phyloP scores from a whole-genome alignment of 2,113 vertebrate genomes.

The Myanophis thanlyinensis region DNA sequence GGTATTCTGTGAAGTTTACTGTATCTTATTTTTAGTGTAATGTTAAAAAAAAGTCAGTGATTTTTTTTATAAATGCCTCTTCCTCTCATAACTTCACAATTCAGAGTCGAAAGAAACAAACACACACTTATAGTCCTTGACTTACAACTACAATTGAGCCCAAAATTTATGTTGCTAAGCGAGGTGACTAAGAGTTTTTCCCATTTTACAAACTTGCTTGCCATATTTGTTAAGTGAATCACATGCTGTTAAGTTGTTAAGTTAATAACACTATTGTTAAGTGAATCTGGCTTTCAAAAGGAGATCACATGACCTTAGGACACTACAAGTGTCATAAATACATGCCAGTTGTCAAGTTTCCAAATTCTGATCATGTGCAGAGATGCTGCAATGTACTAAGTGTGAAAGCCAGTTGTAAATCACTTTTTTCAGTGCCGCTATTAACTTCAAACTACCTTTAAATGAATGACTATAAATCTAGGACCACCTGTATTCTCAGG shows the following conservation, averaged over 20 bases:
- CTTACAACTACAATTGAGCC: not conserved
- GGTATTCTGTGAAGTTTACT: slow-evolving; percentile 25
- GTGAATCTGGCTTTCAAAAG: not conserved
- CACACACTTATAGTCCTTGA: not conserved
- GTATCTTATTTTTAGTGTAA: not conserved
- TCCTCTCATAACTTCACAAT: not conserved
- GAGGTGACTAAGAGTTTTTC: not conserved
- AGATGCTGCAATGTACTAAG: not conserved
- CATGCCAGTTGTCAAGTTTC: not conserved
- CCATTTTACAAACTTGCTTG: not conserved
- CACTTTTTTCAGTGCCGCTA: not conserved
- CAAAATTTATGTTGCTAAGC: not conserved
- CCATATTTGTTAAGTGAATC: not conserved
- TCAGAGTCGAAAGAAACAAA: slow-evolving; percentile 1
- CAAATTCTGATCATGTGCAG: not conserved
- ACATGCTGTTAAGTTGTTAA: not conserved
- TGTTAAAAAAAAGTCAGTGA: not conserved
- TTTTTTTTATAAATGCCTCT: not conserved
- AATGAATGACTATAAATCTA: not conserved
- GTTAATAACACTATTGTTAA: not conserved
- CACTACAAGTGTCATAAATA: not conserved
- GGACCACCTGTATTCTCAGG: not conserved
- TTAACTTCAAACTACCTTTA: not conserved
- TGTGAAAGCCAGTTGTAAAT: not conserved
- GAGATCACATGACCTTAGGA: not conserved